phyloP scores from a whole-genome alignment of 2,797 vertebrate genomes.

The Betta splendens region DNA sequence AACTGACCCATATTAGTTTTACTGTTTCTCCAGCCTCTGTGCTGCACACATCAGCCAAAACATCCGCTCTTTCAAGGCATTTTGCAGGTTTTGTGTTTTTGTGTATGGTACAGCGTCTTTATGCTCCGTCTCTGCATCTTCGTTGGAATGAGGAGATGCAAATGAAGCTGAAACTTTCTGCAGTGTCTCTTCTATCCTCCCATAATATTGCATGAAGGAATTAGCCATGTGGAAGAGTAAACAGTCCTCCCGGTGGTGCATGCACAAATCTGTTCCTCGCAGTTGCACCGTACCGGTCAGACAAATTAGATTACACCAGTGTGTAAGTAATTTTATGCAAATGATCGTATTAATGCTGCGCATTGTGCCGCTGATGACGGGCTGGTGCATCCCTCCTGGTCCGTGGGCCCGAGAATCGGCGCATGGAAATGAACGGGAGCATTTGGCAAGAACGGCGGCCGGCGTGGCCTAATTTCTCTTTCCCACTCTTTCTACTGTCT shows the following conservation, averaged over 20 bases:
- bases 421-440: conserved; percentile 67
- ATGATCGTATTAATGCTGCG: conserved; percentile 96
- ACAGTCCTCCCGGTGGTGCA: conserved; percentile 81
- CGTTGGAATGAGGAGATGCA: conserved; percentile 32
- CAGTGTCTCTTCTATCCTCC: conserved; percentile 49
- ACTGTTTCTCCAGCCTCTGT: conserved; percentile 13
- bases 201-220: conserved; percentile 79
- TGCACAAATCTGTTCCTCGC: conserved; percentile 87
- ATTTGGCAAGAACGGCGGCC: conserved; percentile 70
- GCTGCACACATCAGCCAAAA: conserved; percentile 10
- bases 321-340: conserved; percentile 97
- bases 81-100: no score
- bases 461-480: conserved; percentile 56
- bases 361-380: conserved; percentile 84
- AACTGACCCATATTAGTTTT: conserved; percentile 4
- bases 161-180: conserved; percentile 59
- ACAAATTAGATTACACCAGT: conserved; percentile 93
- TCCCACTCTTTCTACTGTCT: conserved; percentile 34
- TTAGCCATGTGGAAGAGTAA: conserved; percentile 85
- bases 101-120: conserved; percentile 28
- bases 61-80: no score
- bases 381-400: conserved; percentile 71
- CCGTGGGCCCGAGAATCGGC: conserved; percentile 72
- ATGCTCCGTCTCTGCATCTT: conserved; percentile 6
- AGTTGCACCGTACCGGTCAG: conserved; percentile 87